Base-by-base conservation (phyloP, 2,797 vertebrate genomes). In the Bradypodion ventrale region DNA sequence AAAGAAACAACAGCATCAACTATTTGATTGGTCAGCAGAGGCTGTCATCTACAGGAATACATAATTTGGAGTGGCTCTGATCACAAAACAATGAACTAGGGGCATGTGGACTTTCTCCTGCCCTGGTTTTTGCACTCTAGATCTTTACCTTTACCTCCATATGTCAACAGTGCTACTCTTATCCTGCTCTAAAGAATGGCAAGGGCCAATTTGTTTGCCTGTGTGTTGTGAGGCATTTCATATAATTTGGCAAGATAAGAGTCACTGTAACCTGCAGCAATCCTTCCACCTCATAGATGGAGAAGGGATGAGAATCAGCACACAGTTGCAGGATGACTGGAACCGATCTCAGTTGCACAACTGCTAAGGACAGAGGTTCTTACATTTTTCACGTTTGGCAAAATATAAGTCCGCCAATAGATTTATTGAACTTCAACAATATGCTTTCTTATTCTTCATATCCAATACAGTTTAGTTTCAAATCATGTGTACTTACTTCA, bases 401-500 rank as follows among this genome's bases (percentile, higher is more conserved):
- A n/a, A 35, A 80, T 23, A 69, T 68, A 4, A 15, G 12, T n/a
- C 62, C 37, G 56, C 40, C 49, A 66, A 25, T 40, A 7, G 23
- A 49, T 66, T 79, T 66, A 72, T 62, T 29, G 23, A 82, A 32
- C 56, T 32, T 59, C 32, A 13, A 2, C n/a, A 73, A 44, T 27
- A 63, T 5, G 4, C 40, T 10, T 40, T 56, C 46, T 80, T 8
- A 69, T 8, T 27, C 32, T 69, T 29, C 9, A 37, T 62, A 84
- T 68, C 59, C 21, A 69, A 70, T 37, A 49, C 32, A 23, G 21
- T 42, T 49, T 65, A 44, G 7, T 77, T 65, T 77, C 4, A 72
- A 46, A 78, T 76, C 5, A 35, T 35, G 1, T 69, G 2, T 86
- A 91, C 94, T 95, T 94, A 99, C 99, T 97, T 99, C 99, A 91